Conservation (phyloP, 2,113 vertebrate species). For the Rhipidura dahli region DNA sequence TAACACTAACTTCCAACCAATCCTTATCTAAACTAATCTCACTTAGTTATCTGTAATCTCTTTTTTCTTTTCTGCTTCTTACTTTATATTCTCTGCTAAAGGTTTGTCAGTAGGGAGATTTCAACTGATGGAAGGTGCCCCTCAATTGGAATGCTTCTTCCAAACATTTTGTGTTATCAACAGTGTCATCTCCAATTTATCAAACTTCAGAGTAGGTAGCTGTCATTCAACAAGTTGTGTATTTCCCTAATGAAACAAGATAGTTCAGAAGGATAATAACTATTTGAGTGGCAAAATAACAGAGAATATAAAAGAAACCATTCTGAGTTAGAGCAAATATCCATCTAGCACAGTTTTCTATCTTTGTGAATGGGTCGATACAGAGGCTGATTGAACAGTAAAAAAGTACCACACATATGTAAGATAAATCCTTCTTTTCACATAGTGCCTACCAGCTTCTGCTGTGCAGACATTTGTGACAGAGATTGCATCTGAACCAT, state of each 20-base stretch:
- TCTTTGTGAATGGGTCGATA: not conserved
- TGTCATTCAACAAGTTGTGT: not conserved
- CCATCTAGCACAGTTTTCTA: not conserved
- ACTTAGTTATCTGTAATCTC: not conserved
- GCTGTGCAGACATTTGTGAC: not conserved
- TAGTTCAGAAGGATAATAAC: not conserved
- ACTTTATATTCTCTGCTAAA: not conserved
- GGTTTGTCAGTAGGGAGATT: not conserved
- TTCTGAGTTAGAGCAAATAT: not conserved
- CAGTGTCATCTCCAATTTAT: not conserved
- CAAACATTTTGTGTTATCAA: not conserved
- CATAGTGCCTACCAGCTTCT: not conserved
- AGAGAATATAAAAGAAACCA: not conserved
- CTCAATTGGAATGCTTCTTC: not conserved
- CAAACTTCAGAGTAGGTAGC: not conserved
- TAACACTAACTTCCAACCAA: not conserved
- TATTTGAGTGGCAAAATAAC: not conserved
- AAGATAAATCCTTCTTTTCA: conserved; percentile 4
- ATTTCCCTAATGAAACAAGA: conserved; percentile 4
- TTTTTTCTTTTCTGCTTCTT: not conserved
- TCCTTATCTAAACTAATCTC: not conserved
- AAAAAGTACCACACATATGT: not conserved
- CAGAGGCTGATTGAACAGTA: not conserved
- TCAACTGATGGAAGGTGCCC: not conserved
- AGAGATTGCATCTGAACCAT: not conserved